phyloP scores from a whole-genome alignment of 1,140 invertebrate species.

The Bombyx mori region ASM3026992v2 NC_085118.1:6151001-6151500 shows the following conservation, averaged over 20 bases:
- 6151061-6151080: too few relatives aligned
- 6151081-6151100: too few relatives aligned
- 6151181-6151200: slow-evolving; percentile 31
- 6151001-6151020: too few relatives aligned
- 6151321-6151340: slow-evolving; percentile 51
- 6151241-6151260: not conserved
- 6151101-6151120: slow-evolving; percentile 3
- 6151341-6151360: slow-evolving; percentile 52
- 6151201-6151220: not conserved
- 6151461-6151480: not conserved
- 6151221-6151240: not conserved
- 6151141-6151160: slow-evolving; percentile 40
- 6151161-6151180: slow-evolving; percentile 26
- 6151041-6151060: too few relatives aligned
- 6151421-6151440: not conserved
- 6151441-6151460: not conserved
- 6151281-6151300: slow-evolving; percentile 56
- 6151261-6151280: slow-evolving; percentile 51
- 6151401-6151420: not conserved
- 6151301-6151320: slow-evolving; percentile 68
- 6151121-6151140: slow-evolving; percentile 46
- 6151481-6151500: not conserved
- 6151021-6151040: too few relatives aligned
- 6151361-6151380: slow-evolving; percentile 35
- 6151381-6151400: slow-evolving; percentile 37